A percentile compares a stretch with the other conserved stretches of the same genome.
These are phyloP conservation scores for Mastomys coucha DNA, from an alignment of 2,113 vertebrate species.

Conservation along the genomic window DNA sequence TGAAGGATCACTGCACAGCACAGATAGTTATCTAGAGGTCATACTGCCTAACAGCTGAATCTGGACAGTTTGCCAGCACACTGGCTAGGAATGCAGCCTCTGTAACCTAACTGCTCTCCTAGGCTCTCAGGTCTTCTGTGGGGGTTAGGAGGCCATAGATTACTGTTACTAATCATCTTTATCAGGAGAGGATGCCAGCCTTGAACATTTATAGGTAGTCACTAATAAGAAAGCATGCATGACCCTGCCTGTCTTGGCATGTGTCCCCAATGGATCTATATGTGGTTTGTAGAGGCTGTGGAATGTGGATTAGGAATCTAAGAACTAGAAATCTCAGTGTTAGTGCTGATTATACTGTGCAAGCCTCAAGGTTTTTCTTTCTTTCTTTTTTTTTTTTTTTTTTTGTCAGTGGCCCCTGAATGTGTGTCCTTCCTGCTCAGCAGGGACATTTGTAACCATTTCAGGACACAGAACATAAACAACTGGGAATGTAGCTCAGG, in stretches of 20 bases:
- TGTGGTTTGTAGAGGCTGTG: not conserved
- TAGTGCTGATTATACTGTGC: fast-evolving
- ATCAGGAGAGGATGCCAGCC: not conserved
- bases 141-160: not conserved
- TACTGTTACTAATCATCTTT: not conserved
- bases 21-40: not conserved
- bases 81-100: not conserved
- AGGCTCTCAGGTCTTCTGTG: not conserved
- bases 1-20: too few relatives aligned
- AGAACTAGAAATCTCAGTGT: not conserved
- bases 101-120: too few relatives aligned
- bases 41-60: not conserved
- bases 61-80: too few relatives aligned
- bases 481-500: not conserved
- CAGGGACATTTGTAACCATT: not conserved
- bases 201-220: not conserved
- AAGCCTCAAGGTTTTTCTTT: not conserved
- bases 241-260: not conserved
- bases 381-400: too few relatives aligned
- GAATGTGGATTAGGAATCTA: not conserved
- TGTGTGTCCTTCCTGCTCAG: fast-evolving
- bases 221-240: not conserved
- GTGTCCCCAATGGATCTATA: not conserved
- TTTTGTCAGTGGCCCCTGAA: not conserved
- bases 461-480: not conserved